phyloP scores from a whole-genome alignment of 2,888 invertebrate genomes.

The Branchipolynoe longqiensis region DNA sequence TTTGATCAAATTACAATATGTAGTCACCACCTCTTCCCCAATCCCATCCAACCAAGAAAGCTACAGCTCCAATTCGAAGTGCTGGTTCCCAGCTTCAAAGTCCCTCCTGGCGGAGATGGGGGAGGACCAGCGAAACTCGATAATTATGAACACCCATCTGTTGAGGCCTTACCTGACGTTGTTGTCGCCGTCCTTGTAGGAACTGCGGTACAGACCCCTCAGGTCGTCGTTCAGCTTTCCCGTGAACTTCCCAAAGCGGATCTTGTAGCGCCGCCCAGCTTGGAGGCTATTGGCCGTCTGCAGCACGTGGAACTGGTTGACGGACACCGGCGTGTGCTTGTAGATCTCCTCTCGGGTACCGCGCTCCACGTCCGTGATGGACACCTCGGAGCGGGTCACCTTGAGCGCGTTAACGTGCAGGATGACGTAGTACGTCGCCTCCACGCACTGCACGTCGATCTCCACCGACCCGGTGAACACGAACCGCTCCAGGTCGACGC shows the following conservation, averaged over 20 bases:
- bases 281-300: conserved; percentile 61
- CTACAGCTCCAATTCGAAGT: too few species aligned
- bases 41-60: too few species aligned
- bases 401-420: conserved; percentile 64
- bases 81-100: too few species aligned
- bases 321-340: conserved; percentile 39
- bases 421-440: conserved; percentile 63
- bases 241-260: conserved; percentile 63
- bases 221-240: conserved; percentile 67
- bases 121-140: too few species aligned
- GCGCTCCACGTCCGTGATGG: conserved; percentile 46
- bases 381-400: conserved; percentile 58
- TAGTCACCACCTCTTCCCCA: too few species aligned
- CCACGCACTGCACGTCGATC: conserved; percentile 59
- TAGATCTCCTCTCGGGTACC: conserved; percentile 26
- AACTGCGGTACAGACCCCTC: conserved; percentile 68
- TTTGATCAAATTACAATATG: too few species aligned
- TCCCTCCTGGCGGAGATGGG: too few species aligned
- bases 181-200: conserved; percentile 66
- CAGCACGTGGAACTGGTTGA: conserved; percentile 67
- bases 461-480: conserved; percentile 66
- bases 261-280: conserved; percentile 54
- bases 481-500: conserved; percentile 66
- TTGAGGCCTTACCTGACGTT: conserved; percentile 62
- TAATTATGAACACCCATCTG: too few species aligned